These are phyloP conservation scores for Chaetodon trifascialis DNA, from an alignment of 2,113 vertebrate species.

Conservation along the genomic window DNA sequence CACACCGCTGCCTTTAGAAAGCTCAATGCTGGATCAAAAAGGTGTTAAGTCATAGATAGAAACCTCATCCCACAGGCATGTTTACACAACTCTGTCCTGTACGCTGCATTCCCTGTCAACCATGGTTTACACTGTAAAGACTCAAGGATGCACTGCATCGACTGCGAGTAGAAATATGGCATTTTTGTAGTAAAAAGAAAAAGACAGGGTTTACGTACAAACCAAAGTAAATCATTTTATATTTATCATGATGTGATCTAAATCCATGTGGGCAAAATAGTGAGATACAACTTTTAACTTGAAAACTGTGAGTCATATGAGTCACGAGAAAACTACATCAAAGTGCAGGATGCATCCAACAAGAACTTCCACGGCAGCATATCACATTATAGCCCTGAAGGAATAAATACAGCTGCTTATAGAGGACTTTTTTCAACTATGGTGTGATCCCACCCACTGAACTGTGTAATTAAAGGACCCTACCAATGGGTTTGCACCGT, in stretches of 20 bases:
- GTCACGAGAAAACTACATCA: background rate
- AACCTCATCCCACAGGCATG: conserved; percentile 49
- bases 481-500: background rate
- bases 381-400: background rate
- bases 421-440: background rate
- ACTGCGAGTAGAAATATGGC: conserved; percentile 9
- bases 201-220: background rate
- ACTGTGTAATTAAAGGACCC: background rate
- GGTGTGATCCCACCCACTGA: background rate
- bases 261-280: background rate
- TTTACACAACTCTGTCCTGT: conserved; percentile 54
- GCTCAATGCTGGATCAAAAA: conserved; percentile 62
- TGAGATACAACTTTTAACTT: conserved; percentile 14
- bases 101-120: conserved; percentile 10
- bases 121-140: conserved; percentile 2
- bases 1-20: conserved; percentile 49
- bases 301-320: background rate
- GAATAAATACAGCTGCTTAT: background rate
- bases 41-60: conserved; percentile 46
- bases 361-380: background rate
- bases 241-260: background rate
- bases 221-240: background rate
- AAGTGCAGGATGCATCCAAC: conserved; percentile 3
- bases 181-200: background rate
- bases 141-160: background rate